Evolutionary conservation across 1,140 invertebrate species (phyloP), one percentile per base, ranked within the genome.

Genomic region (Neodiprion lecontei): DNA sequence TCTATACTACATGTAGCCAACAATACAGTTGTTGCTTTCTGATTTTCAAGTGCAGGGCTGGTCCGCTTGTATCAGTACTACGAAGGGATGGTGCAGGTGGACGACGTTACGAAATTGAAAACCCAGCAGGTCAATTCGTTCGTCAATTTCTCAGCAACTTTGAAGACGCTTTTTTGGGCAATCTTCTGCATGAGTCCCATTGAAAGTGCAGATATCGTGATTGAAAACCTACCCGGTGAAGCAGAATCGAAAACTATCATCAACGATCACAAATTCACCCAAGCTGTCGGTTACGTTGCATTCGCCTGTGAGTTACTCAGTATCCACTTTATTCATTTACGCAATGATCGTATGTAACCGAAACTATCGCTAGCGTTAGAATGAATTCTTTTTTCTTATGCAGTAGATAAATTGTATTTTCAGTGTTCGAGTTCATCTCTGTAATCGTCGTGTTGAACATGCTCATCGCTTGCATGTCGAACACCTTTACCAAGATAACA

Each of bases 381-480:
- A 2, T 11, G 50, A 65, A 61, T 21, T 65, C 67, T 7, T 23
- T 1, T 4, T 28, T 12, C n/a, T 49, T 1, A 48, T 47, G 28
- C 28, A 40, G 28, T 40, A 40, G 28, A 21, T 67, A 28, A 73
- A 23, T 48, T 67, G 69, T 71, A 67, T 77, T 76, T 76, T 12
- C 80, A 90, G 87, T 88, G 50, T 94, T 92, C 79, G 91, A 92
- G 83, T 91, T 93, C 68, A 90, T 94, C 68, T 91, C 90, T n/a
- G 92, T 94, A 50, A 90, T 95, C 69, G 90, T 95, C 28, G 90
- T 95, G n/a, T 82, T 95, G 48, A 95, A 95, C 84, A 94, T 95
- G 92, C 88, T 95, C 47, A 94, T 95, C 77, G 94, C 94, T 7
- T 93, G 93, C 80, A 94, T 95, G 92, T 91, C 92, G 12, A 93